Percentiles rank a stretch among this genome's conserved stretches.
Conservation (phyloP, 2,113 vertebrate genomes). For the Marmota flaviventris region DNA sequence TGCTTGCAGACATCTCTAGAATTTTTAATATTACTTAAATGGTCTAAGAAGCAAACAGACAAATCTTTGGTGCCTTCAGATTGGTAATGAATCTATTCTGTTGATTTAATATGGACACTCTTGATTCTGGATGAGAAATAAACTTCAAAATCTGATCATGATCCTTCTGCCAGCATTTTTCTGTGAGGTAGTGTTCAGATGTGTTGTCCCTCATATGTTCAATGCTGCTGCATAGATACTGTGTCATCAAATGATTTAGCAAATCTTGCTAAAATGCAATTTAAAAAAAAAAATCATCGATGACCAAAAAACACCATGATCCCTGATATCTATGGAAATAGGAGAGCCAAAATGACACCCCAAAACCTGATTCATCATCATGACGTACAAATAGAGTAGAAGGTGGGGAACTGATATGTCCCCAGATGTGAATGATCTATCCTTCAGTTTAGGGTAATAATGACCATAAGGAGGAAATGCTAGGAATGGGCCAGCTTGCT, state of each 20-base stretch:
- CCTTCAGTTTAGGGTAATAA: background rate
- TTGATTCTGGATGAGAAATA: background rate
- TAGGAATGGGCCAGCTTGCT: background rate
- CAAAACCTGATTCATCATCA: background rate
- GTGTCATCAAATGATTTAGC: background rate
- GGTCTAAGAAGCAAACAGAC: constrained; percentile 4
- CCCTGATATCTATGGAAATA: background rate
- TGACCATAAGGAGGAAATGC: background rate
- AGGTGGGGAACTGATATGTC: background rate
- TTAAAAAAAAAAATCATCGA: background rate
- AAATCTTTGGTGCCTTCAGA: background rate
- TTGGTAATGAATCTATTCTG: background rate
- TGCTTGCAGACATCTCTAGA: background rate
- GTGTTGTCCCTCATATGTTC: background rate
- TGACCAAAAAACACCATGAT: background rate
- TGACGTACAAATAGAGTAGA: background rate
- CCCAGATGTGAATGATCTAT: background rate
- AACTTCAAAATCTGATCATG: background rate
- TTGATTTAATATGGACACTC: background rate
- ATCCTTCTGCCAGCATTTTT: background rate
- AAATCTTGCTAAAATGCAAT: background rate
- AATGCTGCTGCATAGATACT: background rate
- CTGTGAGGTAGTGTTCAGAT: background rate
- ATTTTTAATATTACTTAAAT: constrained; percentile 20
- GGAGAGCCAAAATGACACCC: background rate